phyloP scores from a whole-genome alignment of 2,797 vertebrate genomes.

The Anguilla megastoma region DNA sequence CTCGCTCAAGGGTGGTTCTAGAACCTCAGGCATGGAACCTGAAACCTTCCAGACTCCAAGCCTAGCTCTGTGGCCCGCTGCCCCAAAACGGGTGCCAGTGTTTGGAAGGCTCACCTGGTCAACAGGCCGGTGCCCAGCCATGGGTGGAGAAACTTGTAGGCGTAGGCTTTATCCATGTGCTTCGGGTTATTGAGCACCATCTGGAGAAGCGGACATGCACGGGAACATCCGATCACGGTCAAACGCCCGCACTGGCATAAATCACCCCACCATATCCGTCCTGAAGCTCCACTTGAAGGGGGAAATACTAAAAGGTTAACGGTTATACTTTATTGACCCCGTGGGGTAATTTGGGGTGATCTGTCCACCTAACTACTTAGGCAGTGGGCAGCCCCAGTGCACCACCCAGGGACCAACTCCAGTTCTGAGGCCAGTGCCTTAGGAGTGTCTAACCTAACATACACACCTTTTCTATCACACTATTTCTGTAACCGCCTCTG shows the following conservation, averaged over 20 bases:
- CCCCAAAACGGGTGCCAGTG: neutral
- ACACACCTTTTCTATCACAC: neutral
- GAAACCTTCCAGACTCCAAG: no score
- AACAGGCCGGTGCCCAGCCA: slow-evolving; percentile 95
- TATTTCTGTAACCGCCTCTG: neutral
- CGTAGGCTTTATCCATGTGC: slow-evolving; percentile 82
- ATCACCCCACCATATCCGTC: neutral
- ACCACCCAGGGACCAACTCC: no score
- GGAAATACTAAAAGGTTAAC: no score
- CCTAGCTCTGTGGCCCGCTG: neutral
- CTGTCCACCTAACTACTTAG: no score
- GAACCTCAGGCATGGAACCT: neutral
- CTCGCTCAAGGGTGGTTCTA: neutral
- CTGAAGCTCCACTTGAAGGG: neutral
- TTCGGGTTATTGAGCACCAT: slow-evolving; percentile 75
- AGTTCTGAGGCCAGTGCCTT: no score
- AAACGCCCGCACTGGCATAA: neutral
- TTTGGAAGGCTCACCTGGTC: slow-evolving; percentile 77
- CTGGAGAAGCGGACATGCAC: slow-evolving; percentile 57
- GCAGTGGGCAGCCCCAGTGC: no score
- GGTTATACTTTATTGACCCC: no score
- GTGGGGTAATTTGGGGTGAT: no score
- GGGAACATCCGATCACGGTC: neutral
- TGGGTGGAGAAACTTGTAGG: slow-evolving; percentile 85
- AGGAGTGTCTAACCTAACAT: no score